Conservation (phyloP, 2,888 invertebrate genomes). For the Leptinotarsa haldemani region DNA sequence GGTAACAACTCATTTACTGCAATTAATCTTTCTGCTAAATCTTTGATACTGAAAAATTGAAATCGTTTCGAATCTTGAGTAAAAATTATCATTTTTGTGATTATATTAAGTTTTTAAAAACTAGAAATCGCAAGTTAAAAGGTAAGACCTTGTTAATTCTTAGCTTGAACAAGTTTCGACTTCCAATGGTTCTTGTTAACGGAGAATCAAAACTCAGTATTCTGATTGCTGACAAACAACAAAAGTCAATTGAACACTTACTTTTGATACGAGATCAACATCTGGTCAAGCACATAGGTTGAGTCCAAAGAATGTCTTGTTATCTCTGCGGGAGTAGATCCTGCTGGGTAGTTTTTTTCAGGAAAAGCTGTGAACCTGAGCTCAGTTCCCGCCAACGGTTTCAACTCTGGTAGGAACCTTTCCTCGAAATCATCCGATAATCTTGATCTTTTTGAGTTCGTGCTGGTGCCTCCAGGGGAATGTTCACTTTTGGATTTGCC, state of each 20-base stretch:
- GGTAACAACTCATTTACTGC: too few relatives aligned
- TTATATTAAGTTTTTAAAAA: too few relatives aligned
- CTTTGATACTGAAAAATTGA: too few relatives aligned
- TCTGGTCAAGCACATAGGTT: conserved; percentile 75
- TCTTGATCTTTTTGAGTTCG: conserved; percentile 61
- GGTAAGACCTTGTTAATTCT: too few relatives aligned
- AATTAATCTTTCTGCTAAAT: too few relatives aligned
- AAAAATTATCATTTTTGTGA: too few relatives aligned
- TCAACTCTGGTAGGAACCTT: conserved; percentile 83
- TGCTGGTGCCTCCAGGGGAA: conserved; percentile 32
- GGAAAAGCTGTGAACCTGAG: conserved; percentile 85
- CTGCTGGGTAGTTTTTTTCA: conserved; percentile 79
- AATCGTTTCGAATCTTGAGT: too few relatives aligned
- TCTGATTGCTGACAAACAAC: neutral
- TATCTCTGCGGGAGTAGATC: conserved; percentile 84
- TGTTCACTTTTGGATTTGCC: conserved; percentile 63
- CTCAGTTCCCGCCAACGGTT: conserved; percentile 82
- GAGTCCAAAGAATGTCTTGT: conserved; percentile 88
- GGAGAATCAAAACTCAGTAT: neutral
- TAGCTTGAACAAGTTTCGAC: too few relatives aligned
- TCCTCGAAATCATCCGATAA: conserved; percentile 74
- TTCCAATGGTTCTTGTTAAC: too few relatives aligned
- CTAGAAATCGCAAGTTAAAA: too few relatives aligned
- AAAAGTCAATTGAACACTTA: conserved; percentile 63
- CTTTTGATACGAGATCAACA: conserved; percentile 71